Conservation (phyloP, 2,888 invertebrate species). For the Gandaritis pyraliata region DNA sequence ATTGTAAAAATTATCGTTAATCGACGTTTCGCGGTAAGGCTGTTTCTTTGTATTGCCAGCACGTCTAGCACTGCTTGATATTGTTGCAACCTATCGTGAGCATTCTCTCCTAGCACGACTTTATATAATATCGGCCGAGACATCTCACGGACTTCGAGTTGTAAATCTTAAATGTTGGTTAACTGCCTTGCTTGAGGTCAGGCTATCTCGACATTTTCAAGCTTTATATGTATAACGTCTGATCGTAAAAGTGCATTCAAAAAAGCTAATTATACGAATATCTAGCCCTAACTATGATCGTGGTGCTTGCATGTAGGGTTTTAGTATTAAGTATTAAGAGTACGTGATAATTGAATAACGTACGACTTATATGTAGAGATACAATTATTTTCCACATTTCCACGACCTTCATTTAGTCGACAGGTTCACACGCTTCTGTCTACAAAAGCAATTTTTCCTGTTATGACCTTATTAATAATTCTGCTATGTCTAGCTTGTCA, state of each 20-base stretch:
- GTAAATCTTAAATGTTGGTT: constrained; percentile 7
- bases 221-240: too few species aligned
- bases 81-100: background rate
- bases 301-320: too few species aligned
- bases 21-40: too few species aligned
- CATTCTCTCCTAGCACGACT: constrained; percentile 1
- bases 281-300: too few species aligned
- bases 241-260: too few species aligned
- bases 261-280: too few species aligned
- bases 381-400: background rate
- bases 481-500: constrained; percentile 10
- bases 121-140: background rate
- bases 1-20: too few species aligned
- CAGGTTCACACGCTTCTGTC: constrained; percentile 3
- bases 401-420: too few species aligned
- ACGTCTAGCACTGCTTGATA: background rate
- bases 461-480: constrained; percentile 8
- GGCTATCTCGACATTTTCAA: background rate
- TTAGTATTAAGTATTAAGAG: too few species aligned
- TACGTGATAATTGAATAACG: too few species aligned
- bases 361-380: too few species aligned
- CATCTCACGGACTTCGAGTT: background rate
- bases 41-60: constrained; percentile 5
- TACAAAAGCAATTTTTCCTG: constrained; percentile 4
- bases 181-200: background rate